Evolutionary conservation across 2,888 invertebrate species (phyloP), one percentile per base, ranked within the genome.

Genomic region (Drosophila leonis): DNA sequence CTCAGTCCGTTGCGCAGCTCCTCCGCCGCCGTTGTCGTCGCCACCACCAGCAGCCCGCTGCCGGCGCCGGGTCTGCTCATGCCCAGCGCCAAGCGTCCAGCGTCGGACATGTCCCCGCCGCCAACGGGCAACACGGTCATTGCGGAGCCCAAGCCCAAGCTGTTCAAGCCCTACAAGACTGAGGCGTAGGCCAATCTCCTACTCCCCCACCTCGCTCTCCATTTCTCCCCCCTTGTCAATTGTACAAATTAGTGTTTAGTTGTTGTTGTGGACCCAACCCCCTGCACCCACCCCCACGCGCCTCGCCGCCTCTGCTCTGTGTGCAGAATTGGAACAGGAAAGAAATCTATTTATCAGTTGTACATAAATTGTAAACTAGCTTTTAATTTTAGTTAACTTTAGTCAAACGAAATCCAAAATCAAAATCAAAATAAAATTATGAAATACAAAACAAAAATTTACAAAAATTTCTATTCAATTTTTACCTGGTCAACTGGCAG

Each of bases 131-230:
- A 88, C 10, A 88, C 89, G 0, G 64, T 75, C 20, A 68, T 90
- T 13, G 66, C 87, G 8, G 91, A 92, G 70, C 87, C 94, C 44
- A 94, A 94, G 83, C 96, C 95, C 0, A 96, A 96, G 90, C 93
- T 96, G 29, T 96, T 96, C 91, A 96, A 96, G 91, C 96, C 96
- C 1, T 96, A 96, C 93, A 96, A 96, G 86, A 92, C 92, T 67
- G 93, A 93, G 82, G 90, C 90, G 67, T 92, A 91, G 75, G 64
- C 39, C 31, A 5, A 12, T 18, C 39, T 24, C 6, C 9, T 24
- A 4, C 27, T 29, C 24, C 5, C n/a, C 6, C 1, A 6, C 18
- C n/a, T 8, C 4, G 20, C 55, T n/a, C 46, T n/a, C 48, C n/a
- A n/a, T n/a, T n/a, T n/a, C 8, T 20, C 18, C 18, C 18, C 44